These are phyloP conservation scores for Platalea minor DNA, from an alignment of 2,797 vertebrate species.

Conservation along the genomic window DNA sequence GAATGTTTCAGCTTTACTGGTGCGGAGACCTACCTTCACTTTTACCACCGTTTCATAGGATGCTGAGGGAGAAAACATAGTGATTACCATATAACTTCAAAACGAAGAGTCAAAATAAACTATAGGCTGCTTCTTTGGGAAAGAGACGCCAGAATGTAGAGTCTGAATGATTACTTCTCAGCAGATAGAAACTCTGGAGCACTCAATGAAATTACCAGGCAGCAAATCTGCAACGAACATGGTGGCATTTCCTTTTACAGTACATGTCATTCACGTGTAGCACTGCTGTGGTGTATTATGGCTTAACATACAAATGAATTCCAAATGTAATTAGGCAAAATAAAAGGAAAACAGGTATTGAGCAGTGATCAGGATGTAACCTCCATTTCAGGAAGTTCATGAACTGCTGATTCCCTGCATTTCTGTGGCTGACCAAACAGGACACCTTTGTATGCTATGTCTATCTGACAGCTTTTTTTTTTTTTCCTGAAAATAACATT, in stretches of 20 bases:
- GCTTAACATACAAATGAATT: neutral
- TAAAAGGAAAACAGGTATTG: neutral
- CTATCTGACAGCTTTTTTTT: neutral
- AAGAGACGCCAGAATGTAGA: neutral
- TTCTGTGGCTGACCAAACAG: neutral
- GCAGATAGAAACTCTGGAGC: neutral
- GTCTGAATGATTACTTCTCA: neutral
- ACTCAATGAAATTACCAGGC: neutral
- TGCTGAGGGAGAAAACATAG: neutral
- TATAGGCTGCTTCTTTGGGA: neutral
- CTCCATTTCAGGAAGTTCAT: neutral
- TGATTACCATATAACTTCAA: neutral
- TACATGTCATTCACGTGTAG: rapidly evolving
- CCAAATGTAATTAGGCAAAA: neutral
- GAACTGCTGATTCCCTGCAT: neutral
- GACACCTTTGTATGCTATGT: neutral
- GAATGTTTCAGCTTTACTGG: neutral
- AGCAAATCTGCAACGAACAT: neutral
- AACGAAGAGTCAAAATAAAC: neutral
- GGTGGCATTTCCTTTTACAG: neutral
- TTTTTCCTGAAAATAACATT: neutral
- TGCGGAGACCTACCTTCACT: neutral
- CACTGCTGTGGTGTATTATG: neutral
- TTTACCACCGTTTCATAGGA: neutral
- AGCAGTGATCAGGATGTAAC: neutral